Base-by-base conservation (phyloP, 2,113 vertebrate species). In the Acinonyx jubatus region DNA sequence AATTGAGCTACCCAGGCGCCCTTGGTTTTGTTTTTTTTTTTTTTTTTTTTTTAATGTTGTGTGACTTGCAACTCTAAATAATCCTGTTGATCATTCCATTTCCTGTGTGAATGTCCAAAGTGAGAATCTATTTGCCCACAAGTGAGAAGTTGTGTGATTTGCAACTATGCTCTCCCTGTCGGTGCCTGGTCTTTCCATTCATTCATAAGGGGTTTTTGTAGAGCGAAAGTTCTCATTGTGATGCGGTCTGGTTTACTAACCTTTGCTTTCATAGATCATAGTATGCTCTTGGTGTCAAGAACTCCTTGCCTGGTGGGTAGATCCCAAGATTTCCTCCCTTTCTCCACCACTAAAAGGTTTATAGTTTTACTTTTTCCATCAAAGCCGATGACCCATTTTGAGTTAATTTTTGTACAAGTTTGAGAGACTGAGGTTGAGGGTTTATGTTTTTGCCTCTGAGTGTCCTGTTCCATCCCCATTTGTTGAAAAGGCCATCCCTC, bases 1-100 rank as follows among this genome's bases (percentile, higher is more conserved):
- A 29, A 65, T 11, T 13, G 12, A 65, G 25, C 25, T 11, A 65
- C 27, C 63, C 63, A 65, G 63, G 27, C 1, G 27, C 63, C 63
- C 63, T 11, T 21, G 27, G 27, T 25, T 57, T 57, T 19, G 2
- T 1, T 0, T 5, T 12, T 14, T 50, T 0, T 13, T 23, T 61
- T 9, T 9, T 50, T 50, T 50, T 14, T 50, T 61, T 61, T 61
- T 61, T 18, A 25, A 61, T 61, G 57, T 61, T 61, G 57, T 23
- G 3, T 61, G 57, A 61, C 23, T 61, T 61, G 8, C 57, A 9
- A 61, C 57, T 8, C 8, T 61, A 61, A 23, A 61, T 61, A 61
- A 23, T 61, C 57, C 57, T 61, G 19, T 61, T 61, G 57, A 61
- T 61, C 57, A 23, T 61, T 23, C 57, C 7, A 61, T 23, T 61